Conservation (phyloP, 2,888 invertebrate species). For the Lochmaea capreae region DNA sequence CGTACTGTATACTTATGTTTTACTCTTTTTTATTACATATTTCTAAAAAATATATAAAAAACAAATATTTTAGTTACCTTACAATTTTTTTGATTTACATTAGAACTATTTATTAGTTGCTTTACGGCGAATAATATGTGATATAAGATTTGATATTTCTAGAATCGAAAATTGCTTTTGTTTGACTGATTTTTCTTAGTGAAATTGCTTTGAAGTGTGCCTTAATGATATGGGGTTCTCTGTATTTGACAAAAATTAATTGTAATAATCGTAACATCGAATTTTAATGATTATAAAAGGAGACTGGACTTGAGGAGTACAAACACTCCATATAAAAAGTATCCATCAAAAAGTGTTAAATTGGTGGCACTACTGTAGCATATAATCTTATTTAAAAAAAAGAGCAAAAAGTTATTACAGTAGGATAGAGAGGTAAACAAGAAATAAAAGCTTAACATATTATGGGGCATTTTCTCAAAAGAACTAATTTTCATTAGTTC, state of each 20-base stretch:
- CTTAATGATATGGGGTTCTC: constrained; percentile 15
- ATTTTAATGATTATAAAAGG: not conserved
- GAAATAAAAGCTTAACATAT: too few relatives aligned
- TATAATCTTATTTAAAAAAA: too few relatives aligned
- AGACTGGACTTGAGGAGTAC: too few relatives aligned
- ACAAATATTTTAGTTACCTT: constrained; percentile 3
- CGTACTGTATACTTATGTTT: too few relatives aligned
- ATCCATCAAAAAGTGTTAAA: too few relatives aligned
- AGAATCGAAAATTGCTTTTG: constrained; percentile 9
- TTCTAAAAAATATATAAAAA: not conserved
- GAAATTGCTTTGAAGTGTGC: constrained; percentile 24
- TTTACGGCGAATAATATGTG: constrained; percentile 25
- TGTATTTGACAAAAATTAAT: not conserved
- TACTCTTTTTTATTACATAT: not conserved
- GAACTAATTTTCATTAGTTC: too few relatives aligned
- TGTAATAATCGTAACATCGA: not conserved
- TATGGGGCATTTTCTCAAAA: too few relatives aligned
- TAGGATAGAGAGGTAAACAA: too few relatives aligned
- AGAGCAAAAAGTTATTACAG: too few relatives aligned
- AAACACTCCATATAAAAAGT: too few relatives aligned
- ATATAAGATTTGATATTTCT: constrained; percentile 22
- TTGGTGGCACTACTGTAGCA: too few relatives aligned
- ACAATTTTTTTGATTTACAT: not conserved
- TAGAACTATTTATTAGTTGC: not conserved
- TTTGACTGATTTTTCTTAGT: constrained; percentile 25